phyloP scores from a whole-genome alignment of 2,113 vertebrate genomes.

The Ctenomys sociabilis region DNA sequence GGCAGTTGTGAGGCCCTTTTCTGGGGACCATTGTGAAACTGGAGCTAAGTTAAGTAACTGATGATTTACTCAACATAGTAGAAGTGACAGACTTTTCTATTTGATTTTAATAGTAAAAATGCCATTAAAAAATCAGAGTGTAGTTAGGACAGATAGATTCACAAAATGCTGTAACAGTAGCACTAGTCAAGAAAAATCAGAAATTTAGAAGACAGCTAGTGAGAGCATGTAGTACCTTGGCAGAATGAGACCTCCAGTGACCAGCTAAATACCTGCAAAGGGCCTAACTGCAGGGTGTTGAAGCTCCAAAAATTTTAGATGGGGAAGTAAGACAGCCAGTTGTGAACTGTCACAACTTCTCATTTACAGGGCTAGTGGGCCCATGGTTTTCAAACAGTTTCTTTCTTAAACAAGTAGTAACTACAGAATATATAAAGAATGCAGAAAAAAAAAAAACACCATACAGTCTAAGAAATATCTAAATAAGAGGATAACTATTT shows the following conservation, averaged over 20 bases:
- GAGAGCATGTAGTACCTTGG: background rate
- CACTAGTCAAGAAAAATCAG: background rate
- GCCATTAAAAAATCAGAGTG: slow-evolving; percentile 14
- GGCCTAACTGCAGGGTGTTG: background rate
- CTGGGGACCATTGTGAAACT: background rate
- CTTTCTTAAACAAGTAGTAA: background rate
- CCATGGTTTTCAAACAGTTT: background rate
- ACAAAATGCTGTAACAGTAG: background rate
- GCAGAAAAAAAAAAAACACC: background rate
- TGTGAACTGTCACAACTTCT: background rate
- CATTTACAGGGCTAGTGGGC: background rate
- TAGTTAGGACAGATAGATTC: background rate
- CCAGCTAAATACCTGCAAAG: background rate
- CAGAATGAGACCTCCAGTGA: background rate
- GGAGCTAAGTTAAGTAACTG: background rate
- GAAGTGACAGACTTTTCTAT: slow-evolving; percentile 10
- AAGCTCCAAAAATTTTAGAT: background rate
- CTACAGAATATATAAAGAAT: background rate
- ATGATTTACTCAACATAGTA: background rate
- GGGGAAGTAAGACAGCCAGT: too few relatives aligned
- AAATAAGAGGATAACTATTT: background rate
- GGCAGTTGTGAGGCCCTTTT: background rate
- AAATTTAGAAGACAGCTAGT: background rate
- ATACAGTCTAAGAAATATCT: background rate
- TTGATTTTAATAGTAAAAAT: slow-evolving; percentile 10